Evolutionary conservation across 2,888 invertebrate genomes (phyloP), one percentile per base, ranked within the genome.

Genomic region (Dermolepida albohirtum): DNA sequence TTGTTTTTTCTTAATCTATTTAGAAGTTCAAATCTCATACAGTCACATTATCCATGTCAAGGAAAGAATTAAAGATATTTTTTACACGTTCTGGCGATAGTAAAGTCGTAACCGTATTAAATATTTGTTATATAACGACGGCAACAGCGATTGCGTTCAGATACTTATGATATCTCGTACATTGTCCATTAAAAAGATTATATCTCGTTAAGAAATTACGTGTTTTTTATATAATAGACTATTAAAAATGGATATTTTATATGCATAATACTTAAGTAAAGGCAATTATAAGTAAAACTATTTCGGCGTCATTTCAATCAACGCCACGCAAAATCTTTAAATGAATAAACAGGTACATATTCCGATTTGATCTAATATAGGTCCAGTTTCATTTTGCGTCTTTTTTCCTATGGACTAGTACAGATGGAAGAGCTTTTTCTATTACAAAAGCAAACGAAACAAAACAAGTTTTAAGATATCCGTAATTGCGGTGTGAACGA

Each of bases 21-120:
- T 29, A 39, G 34, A 34, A 62, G 49, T 47, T 47, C 59, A 34
- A 10, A 47, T 14, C 29, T 27, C 44, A 29, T 29, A 44, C 16
- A 17, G 44, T 14, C 29, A 44, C 39, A 43, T 62, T 62, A 62
- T 62, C 47, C 47, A 62, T 62, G 59, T 62, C 59, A 62, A 62
- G 59, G 59, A 62, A 39, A 47, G 16, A 41, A 41, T 50, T 34
- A 34, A 34, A 34, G 34, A 29, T 34, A 62, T 11, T 62, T 62
- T 62, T 62, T 47, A 29, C 47, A 11, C 14, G 16, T 47, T n/a
- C 11, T 8, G 17, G 59, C 34, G 47, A 47, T 62, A 62, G 59
- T 34, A 34, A 62, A 62, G 14, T 39, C 47, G 39, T 47, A 62
- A 62, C 39, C 59, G 44, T 47, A 62, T 47, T 62, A 62, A 62